Base-by-base conservation (phyloP, 2,797 vertebrate genomes). In the Megaceryle alcyon region DNA sequence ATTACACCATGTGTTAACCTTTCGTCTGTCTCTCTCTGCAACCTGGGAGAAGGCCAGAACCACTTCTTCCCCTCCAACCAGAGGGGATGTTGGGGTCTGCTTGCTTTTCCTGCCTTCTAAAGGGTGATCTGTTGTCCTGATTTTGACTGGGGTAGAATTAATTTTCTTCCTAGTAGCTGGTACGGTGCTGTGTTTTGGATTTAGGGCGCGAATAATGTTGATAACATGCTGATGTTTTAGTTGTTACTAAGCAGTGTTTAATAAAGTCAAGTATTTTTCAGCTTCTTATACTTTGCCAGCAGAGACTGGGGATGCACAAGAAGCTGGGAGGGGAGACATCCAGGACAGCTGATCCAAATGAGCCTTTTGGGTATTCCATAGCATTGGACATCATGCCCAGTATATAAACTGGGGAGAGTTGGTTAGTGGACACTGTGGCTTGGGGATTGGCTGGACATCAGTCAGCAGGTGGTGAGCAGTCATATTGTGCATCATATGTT, bases 1-100 rank as follows among this genome's bases (percentile, higher is more conserved):
- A 95, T 96, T 94, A 65, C 81, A 68, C 86, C 15, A 41, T 33
- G 49, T 5, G 22, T 92, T 95, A 97, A 96, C 94, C 94, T 97
- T 96, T 95, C 2, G 3, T 86, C 94, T 75, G 71, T n/a, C 51
- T 54, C 63, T 35, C 61, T 31, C 90, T 88, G 88, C 28, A 76
- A 41, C 92, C 92, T 61, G 53, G 49, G 93, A 88, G 70, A 86
- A 88, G 68, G 78, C 63, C 86, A 88, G 48, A 89, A 87, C 88
- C 73, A 92, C 90, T 91, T 71, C 49, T 21, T 89, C 43, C 72
- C 64, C 49, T 61, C 69, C 72, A 70, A 23, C 90, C 26, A 25
- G 59, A 82, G 88, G 90, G 86, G 59, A 88, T 37, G 20, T 21
- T 17, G 37, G 88, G 88, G n/a, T 88, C 94, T 88, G 73, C 56